Conservation (phyloP, 2,113 vertebrate species). For the Solea senegalensis region DNA sequence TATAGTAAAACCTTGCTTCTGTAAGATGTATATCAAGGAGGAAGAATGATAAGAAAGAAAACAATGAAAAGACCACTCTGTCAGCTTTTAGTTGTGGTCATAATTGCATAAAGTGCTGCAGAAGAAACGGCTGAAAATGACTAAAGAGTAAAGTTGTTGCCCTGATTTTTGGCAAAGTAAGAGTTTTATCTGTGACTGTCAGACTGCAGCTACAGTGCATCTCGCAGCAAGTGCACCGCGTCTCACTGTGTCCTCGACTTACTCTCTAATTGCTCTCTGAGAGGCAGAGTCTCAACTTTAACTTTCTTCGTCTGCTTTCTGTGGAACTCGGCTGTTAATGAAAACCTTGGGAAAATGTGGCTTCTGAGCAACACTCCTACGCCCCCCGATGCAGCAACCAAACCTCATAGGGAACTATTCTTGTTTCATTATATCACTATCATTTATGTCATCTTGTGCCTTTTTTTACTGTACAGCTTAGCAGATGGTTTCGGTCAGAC, state of each 20-base stretch:
- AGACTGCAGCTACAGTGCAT: conserved; percentile 44
- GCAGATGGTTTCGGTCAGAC: no score
- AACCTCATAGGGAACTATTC: not conserved
- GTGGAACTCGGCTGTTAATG: conserved; percentile 11
- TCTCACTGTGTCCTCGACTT: conserved; percentile 27
- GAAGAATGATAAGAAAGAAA: not conserved
- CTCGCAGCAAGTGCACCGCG: conserved; percentile 15
- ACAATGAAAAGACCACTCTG: conserved; percentile 8
- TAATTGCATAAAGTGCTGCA: conserved; percentile 43
- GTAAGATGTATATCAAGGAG: conserved; percentile 18
- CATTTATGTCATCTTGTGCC: not conserved
- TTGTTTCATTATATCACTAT: not conserved
- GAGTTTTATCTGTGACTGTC: conserved; percentile 58
- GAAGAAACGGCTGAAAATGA: conserved; percentile 25
- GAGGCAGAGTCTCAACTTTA: conserved; percentile 26
- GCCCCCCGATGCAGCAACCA: not conserved
- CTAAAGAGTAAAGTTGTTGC: conserved; percentile 24
- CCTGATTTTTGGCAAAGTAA: conserved; percentile 47
- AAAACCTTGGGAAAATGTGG: not conserved
- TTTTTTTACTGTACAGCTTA: not conserved
- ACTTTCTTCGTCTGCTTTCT: conserved; percentile 2
- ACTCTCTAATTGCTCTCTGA: conserved; percentile 48
- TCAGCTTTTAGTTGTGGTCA: conserved; percentile 17
- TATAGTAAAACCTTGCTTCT: not conserved
- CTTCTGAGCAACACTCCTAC: not conserved